A percentile compares a stretch with the other conserved stretches of the same genome.
Evolutionary conservation across 2,113 vertebrate species (phyloP).

Genomic region (Bufo bufo): DNA sequence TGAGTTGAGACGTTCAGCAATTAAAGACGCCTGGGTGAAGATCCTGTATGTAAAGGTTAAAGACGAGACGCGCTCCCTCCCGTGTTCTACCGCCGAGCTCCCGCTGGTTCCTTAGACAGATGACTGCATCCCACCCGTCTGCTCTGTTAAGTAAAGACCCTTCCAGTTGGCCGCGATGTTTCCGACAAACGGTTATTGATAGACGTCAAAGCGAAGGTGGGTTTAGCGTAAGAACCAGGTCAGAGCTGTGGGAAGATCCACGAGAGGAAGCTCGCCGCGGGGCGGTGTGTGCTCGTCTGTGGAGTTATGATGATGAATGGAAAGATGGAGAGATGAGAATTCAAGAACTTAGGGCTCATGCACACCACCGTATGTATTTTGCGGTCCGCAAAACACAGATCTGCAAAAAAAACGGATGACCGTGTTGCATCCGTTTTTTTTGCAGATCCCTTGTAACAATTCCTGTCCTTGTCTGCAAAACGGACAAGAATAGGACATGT

Average conservation of each 20-base stretch:
- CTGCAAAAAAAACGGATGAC: too few relatives aligned
- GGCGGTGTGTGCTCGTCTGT: background rate
- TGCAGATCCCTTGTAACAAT: too few relatives aligned
- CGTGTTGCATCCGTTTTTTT: too few relatives aligned
- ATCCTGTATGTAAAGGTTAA: slow-evolving; percentile 73
- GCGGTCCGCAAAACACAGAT: too few relatives aligned
- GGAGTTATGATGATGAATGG: background rate
- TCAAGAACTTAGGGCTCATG: too few relatives aligned
- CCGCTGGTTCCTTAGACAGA: slow-evolving; percentile 71
- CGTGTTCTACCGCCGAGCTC: slow-evolving; percentile 71
- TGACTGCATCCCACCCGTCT: slow-evolving; percentile 70
- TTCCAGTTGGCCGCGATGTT: slow-evolving; percentile 61
- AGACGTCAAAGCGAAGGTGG: slow-evolving; percentile 49
- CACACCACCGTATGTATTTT: too few relatives aligned
- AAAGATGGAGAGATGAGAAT: background rate
- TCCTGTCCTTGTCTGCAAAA: too few relatives aligned
- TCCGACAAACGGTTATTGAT: slow-evolving; percentile 62
- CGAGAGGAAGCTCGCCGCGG: background rate
- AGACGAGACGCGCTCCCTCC: slow-evolving; percentile 75
- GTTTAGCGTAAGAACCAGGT: slow-evolving; percentile 11
- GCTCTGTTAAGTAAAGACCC: slow-evolving; percentile 64
- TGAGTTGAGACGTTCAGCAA: slow-evolving; percentile 65
- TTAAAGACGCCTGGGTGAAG: slow-evolving; percentile 66
- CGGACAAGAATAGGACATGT: too few relatives aligned
- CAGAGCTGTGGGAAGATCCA: background rate